Percentiles rank a stretch among this genome's conserved stretches.
Evolutionary conservation across 2,888 invertebrate species (phyloP).

Genomic region (Heliconius hortense): DNA sequence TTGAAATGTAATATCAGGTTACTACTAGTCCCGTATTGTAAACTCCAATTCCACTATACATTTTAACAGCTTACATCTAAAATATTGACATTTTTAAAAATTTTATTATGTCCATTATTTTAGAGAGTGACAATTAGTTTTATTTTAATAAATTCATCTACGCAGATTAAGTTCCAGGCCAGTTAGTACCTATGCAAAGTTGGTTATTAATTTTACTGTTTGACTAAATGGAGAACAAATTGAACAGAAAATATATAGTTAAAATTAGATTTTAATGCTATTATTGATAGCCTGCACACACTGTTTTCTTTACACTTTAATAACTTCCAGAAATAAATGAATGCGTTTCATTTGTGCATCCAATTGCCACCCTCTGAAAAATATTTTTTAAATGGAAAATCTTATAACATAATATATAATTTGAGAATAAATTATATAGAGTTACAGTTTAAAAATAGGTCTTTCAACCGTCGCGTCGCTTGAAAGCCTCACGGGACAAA

Average conservation of each 20-base stretch:
- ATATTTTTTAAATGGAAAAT: too few species aligned
- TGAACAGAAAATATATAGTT: neutral
- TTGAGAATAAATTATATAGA: too few species aligned
- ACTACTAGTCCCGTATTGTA: too few species aligned
- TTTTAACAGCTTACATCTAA: too few species aligned
- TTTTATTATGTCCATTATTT: too few species aligned
- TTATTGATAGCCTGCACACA: neutral
- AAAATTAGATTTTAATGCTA: constrained; percentile 7
- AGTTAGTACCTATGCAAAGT: neutral
- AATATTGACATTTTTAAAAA: too few species aligned
- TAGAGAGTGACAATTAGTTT: neutral
- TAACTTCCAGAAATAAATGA: neutral
- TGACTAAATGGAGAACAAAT: neutral
- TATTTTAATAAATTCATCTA: neutral
- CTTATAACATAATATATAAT: too few species aligned
- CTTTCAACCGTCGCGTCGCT: neutral
- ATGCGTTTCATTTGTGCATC: neutral
- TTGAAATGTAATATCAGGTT: too few species aligned
- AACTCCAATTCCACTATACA: too few species aligned
- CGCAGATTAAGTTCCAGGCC: neutral
- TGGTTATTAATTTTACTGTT: neutral
- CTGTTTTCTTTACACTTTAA: neutral
- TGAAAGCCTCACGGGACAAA: neutral
- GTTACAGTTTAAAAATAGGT: too few species aligned
- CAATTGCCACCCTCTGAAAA: neutral